These are phyloP conservation scores for Caenorhabditis angaria DNA, from an alignment of 2,888 invertebrate genomes.

Conservation along the genomic window DNA sequence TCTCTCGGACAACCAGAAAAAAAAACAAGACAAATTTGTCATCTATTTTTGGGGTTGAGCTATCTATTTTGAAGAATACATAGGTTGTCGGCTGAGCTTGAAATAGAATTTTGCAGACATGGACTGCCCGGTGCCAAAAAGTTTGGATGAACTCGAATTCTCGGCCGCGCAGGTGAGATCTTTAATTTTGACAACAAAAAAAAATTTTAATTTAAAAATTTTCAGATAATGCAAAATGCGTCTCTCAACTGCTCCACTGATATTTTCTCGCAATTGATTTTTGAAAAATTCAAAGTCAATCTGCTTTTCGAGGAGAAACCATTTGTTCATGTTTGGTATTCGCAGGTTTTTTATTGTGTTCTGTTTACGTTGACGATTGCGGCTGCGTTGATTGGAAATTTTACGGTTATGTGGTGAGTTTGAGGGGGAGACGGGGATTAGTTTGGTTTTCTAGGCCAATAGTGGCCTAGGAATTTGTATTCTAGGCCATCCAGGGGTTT, in stretches of 20 bases:
- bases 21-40: too few species aligned
- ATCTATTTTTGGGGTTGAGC: too few species aligned
- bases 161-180: slow-evolving; percentile 19
- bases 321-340: slow-evolving; percentile 35
- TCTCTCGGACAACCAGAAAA: too few species aligned
- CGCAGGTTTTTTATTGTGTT: slow-evolving; percentile 56
- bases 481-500: neutral
- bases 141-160: slow-evolving; percentile 12
- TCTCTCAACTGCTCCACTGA: slow-evolving; percentile 17
- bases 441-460: neutral
- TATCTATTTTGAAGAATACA: too few species aligned
- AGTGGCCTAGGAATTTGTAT: neutral
- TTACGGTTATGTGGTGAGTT: slow-evolving; percentile 88
- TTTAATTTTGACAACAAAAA: too few species aligned
- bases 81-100: too few species aligned
- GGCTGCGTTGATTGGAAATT: slow-evolving; percentile 81
- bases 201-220: too few species aligned
- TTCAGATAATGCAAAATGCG: slow-evolving; percentile 16
- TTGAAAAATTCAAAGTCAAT: slow-evolving; percentile 15
- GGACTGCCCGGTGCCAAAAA: slow-evolving; percentile 23
- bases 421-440: neutral
- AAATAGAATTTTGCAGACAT: neutral
- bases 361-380: slow-evolving; percentile 62
- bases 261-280: slow-evolving; percentile 18
- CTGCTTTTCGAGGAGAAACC: slow-evolving; percentile 36